These are phyloP conservation scores for Acrobeloides nanus DNA, from an alignment of 2,888 invertebrate genomes.

Conservation along the genomic window DNA sequence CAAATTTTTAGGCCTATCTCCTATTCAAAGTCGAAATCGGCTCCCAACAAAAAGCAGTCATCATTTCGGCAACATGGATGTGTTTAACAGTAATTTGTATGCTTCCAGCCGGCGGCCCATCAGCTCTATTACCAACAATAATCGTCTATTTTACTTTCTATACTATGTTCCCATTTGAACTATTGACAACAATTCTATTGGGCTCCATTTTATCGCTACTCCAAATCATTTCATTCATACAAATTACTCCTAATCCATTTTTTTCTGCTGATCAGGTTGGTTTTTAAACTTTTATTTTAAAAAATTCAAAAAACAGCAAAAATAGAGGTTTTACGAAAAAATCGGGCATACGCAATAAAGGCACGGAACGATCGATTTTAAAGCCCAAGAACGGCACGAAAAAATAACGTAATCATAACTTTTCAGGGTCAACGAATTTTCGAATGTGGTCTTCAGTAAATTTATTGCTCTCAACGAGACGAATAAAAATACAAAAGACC, in stretches of 20 bases:
- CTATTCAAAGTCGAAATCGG: neutral
- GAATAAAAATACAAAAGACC: too few relatives aligned
- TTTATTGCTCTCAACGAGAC: too few relatives aligned
- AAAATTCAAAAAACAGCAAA: neutral
- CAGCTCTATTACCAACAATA: slow-evolving; percentile 37
- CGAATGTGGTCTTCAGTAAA: too few relatives aligned
- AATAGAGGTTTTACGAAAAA: too few relatives aligned
- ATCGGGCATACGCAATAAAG: too few relatives aligned
- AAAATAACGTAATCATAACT: neutral
- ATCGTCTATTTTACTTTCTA: slow-evolving; percentile 33
- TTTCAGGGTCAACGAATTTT: neutral
- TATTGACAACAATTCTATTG: slow-evolving; percentile 14
- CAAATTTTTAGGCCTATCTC: neutral
- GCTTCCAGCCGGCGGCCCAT: slow-evolving; percentile 25
- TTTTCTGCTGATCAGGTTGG: slow-evolving; percentile 23
- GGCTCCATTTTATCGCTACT: slow-evolving; percentile 13
- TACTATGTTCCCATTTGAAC: slow-evolving; percentile 31
- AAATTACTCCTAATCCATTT: slow-evolving; percentile 10
- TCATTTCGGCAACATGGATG: slow-evolving; percentile 18
- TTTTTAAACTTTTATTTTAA: slow-evolving; percentile 10
- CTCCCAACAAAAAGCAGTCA: neutral
- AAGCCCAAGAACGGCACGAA: neutral
- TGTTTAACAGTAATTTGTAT: slow-evolving; percentile 15
- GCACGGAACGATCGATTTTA: neutral
- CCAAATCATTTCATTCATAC: slow-evolving; percentile 20